Evolutionary conservation across 2,113 vertebrate genomes (phyloP).

Genomic region (Echinops telfairi): DNA sequence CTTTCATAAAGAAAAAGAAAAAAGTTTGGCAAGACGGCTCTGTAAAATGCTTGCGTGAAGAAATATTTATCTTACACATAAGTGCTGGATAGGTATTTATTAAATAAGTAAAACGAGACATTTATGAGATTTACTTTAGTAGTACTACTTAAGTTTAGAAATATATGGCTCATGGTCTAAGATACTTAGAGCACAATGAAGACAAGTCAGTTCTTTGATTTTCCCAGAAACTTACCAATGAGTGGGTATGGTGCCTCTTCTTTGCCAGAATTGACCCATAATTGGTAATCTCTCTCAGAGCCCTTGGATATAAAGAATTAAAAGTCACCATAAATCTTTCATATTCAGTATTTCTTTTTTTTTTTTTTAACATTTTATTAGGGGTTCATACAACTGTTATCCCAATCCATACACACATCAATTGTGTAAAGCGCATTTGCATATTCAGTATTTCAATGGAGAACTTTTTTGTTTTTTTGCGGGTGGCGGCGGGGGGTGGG

Average conservation of each 20-base stretch:
- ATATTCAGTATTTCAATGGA: slow-evolving; percentile 21
- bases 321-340: slow-evolving; percentile 31
- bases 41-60: background rate
- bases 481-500: too few relatives aligned
- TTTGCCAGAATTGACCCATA: slow-evolving; percentile 97
- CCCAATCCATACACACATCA: too few relatives aligned
- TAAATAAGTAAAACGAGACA: background rate
- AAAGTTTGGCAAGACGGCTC: background rate
- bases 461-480: background rate
- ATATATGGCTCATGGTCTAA: background rate
- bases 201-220: slow-evolving; percentile 9
- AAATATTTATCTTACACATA: background rate
- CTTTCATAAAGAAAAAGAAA: background rate
- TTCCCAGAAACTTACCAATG: slow-evolving; percentile 91
- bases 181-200: slow-evolving; percentile 33
- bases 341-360: background rate
- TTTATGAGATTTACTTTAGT: slow-evolving; percentile 36
- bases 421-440: too few relatives aligned
- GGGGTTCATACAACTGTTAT: too few relatives aligned
- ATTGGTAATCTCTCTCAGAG: slow-evolving; percentile 93
- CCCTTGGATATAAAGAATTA: slow-evolving; percentile 88
- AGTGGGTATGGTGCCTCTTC: slow-evolving; percentile 97
- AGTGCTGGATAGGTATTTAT: slow-evolving; percentile 30
- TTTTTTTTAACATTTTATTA: too few relatives aligned
- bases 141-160: background rate